phyloP scores from a whole-genome alignment of 2,113 vertebrate genomes.

The Brachyhypopomus occidentalis region DNA sequence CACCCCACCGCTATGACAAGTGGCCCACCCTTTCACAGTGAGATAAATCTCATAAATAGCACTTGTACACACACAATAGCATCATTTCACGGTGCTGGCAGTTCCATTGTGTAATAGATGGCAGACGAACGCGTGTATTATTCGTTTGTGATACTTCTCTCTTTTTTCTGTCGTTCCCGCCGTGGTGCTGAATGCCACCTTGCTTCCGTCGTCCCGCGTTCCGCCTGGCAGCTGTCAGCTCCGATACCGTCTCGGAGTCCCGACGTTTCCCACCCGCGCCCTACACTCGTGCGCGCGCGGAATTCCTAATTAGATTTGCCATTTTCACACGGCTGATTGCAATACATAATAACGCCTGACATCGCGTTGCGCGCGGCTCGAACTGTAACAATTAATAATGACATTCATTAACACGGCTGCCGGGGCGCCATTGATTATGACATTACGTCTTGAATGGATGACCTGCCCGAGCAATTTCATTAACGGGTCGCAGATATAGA shows the following conservation, averaged over 20 bases:
- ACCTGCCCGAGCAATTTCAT: slow-evolving; percentile 79
- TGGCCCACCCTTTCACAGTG: slow-evolving; percentile 53
- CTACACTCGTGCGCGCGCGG: slow-evolving; percentile 66
- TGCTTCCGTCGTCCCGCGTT: slow-evolving; percentile 78
- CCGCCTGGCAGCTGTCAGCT: slow-evolving; percentile 85
- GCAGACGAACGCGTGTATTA: slow-evolving; percentile 76
- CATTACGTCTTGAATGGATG: slow-evolving; percentile 89
- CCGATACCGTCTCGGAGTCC: slow-evolving; percentile 71
- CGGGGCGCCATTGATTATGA: slow-evolving; percentile 86
- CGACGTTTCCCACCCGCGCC: slow-evolving; percentile 70
- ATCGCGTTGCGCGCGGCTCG: slow-evolving; percentile 88
- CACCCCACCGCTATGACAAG: slow-evolving; percentile 33
- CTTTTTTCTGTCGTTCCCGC: slow-evolving; percentile 72
- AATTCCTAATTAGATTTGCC: slow-evolving; percentile 93
- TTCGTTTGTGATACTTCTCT: slow-evolving; percentile 76
- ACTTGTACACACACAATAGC: slow-evolving; percentile 77
- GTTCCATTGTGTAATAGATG: slow-evolving; percentile 75
- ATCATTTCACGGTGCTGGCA: slow-evolving; percentile 76
- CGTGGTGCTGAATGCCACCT: slow-evolving; percentile 76
- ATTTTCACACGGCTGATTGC: slow-evolving; percentile 92
- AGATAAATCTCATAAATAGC: slow-evolving; percentile 74
- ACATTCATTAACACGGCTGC: slow-evolving; percentile 90
- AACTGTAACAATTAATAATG: slow-evolving; percentile 98
- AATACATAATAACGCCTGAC: slow-evolving; percentile 84
- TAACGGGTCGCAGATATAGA: slow-evolving; percentile 80